Evolutionary conservation across 2,888 invertebrate species (phyloP).

Genomic region (Pseudococcus viburni): DNA sequence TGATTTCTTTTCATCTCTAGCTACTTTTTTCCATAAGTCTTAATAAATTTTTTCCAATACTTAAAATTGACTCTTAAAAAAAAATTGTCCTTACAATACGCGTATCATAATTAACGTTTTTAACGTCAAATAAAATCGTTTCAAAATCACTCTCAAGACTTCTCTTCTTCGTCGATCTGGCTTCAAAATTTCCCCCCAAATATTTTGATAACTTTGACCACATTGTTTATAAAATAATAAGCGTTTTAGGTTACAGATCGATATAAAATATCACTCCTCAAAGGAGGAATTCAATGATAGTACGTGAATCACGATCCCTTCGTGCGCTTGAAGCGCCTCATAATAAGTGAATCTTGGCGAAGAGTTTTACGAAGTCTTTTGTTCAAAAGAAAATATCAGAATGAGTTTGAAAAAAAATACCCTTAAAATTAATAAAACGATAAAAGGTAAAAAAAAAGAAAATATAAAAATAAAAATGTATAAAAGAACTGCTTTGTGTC

Average conservation of each 20-base stretch:
- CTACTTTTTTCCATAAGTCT: conserved; percentile 22
- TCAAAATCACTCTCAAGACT: conserved; percentile 53
- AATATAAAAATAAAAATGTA: conserved; percentile 37
- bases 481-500: not conserved
- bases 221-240: conserved; percentile 45
- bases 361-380: conserved; percentile 30
- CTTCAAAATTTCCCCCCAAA: not conserved
- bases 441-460: conserved; percentile 14
- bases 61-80: conserved; percentile 31
- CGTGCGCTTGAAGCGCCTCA: conserved; percentile 11
- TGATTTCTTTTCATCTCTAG: conserved; percentile 44
- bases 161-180: not conserved
- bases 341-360: conserved; percentile 19
- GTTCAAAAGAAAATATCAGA: not conserved
- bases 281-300: conserved; percentile 60
- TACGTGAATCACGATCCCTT: conserved; percentile 50
- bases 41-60: conserved; percentile 35
- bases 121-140: conserved; percentile 39
- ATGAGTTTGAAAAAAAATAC: conserved; percentile 15
- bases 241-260: conserved; percentile 56
- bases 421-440: conserved; percentile 32
- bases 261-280: conserved; percentile 65
- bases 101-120: conserved; percentile 42
- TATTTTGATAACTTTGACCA: conserved; percentile 31
- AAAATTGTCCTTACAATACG: conserved; percentile 33